Evolutionary conservation across 2,797 vertebrate genomes (phyloP), one percentile per base, ranked within the genome.

Genomic region (Taeniopygia guttata): DNA sequence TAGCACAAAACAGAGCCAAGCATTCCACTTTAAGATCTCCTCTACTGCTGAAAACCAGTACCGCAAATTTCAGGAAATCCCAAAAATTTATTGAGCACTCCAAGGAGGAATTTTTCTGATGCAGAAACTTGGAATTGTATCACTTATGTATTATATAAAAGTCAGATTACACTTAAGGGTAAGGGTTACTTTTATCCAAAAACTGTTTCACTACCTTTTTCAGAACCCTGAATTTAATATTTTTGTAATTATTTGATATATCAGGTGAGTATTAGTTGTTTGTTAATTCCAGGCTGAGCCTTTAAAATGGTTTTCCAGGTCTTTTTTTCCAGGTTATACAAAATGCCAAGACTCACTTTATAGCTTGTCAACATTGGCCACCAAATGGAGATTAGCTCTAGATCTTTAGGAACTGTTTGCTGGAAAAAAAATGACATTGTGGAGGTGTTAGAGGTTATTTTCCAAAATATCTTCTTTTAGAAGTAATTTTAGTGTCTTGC

Each of bases 281-380:
- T 84, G 58, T 89, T 80, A 85, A 91, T 84, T 56, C 58, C 84
- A 89, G 49, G 56, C 85, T 55, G 19, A 72, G 54, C 30, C 78
- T 91, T 72, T 90, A 68, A 94, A 95, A 78, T 60, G 11, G 9
- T 94, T 95, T 95, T 90, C 81, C 88, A 90, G 27, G 84, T 79
- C 74, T 79, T 64, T 94, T 77, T 94, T 93, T 83, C 87, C 73
- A 68, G 73, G 22, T 87, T 80, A 13, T 16, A 14, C 40, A 66
- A 93, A 92, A 87, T 85, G 84, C 92, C 84, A 95, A 85, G 82
- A 64, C 49, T 74, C 20, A 13, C 62, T 95, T 95, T 78, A 91
- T 80, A 92, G 75, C 93, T 93, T 95, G 95, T 96, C 92, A 95
- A 38, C 84, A 80, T 87, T 95, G 90, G 84, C 84, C 81, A 95